Evolutionary conservation across 2,113 vertebrate species (phyloP).

Genomic region (Nymphicus hollandicus): DNA sequence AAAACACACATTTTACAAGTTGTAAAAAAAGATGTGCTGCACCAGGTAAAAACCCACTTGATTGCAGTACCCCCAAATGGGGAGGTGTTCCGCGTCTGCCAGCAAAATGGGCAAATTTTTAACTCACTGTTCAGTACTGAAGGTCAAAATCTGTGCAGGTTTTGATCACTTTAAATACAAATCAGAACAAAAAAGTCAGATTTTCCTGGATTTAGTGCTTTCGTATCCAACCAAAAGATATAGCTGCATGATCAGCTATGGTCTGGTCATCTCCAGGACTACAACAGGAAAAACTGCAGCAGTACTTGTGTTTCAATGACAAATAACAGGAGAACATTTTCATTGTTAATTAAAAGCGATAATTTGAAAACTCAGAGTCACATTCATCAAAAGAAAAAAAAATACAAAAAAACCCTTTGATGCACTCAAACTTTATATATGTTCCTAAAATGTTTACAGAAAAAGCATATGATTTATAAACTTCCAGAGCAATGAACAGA

Average conservation of each 20-base stretch:
- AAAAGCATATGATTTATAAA: background rate
- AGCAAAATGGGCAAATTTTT: background rate
- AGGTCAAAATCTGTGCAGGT: background rate
- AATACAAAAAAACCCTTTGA: background rate
- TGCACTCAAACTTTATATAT: background rate
- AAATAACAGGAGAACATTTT: background rate
- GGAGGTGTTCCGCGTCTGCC: background rate
- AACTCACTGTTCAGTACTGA: background rate
- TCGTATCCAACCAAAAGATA: background rate
- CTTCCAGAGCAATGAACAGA: background rate
- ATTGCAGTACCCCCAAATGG: background rate
- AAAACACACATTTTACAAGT: slow-evolving; percentile 61
- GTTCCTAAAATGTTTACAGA: background rate
- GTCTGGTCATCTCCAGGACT: background rate
- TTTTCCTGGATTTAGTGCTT: background rate
- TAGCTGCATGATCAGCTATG: background rate
- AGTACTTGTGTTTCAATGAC: background rate
- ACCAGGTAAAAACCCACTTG: slow-evolving; percentile 41
- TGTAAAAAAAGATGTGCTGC: slow-evolving; percentile 69
- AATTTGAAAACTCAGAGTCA: background rate
- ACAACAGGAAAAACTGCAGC: background rate
- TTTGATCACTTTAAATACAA: background rate
- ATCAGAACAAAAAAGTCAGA: background rate
- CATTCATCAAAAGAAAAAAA: background rate
- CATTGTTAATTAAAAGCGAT: background rate